Conservation (phyloP, 2,888 invertebrate species). For the Drosophila paramelanica region DNA sequence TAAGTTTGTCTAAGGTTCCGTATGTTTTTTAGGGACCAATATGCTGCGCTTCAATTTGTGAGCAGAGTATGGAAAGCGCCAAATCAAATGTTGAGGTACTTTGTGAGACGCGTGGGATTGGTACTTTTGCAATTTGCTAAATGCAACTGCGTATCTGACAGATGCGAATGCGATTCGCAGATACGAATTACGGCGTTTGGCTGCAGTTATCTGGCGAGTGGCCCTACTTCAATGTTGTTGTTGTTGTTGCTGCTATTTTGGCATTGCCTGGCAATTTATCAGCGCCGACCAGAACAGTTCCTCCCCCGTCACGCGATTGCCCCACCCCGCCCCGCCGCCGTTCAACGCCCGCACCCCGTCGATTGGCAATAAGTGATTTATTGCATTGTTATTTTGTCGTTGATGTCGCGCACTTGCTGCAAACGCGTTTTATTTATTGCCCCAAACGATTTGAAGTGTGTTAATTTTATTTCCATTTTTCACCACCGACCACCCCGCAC, state of each 20-base stretch:
- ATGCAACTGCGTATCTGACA: conserved; percentile 70
- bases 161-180: conserved; percentile 52
- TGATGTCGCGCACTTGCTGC: conserved; percentile 75
- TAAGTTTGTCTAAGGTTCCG: no score
- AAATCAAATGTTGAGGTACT: neutral
- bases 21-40: no score
- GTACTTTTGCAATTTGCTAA: conserved; percentile 56
- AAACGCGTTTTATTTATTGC: conserved; percentile 56
- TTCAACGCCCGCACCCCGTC: neutral
- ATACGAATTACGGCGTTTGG: conserved; percentile 36
- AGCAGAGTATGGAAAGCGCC: neutral
- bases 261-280: conserved; percentile 67
- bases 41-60: neutral
- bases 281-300: conserved; percentile 32
- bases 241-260: conserved; percentile 37
- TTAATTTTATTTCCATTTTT: conserved; percentile 71
- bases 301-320: conserved; percentile 7
- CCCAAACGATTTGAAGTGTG: conserved; percentile 61
- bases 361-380: conserved; percentile 69
- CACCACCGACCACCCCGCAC: neutral
- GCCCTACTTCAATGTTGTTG: conserved; percentile 21
- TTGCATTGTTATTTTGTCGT: conserved; percentile 78
- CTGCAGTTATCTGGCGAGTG: conserved; percentile 46
- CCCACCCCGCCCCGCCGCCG: neutral
- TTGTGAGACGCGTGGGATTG: neutral